These are phyloP conservation scores for Petromus typicus DNA, from an alignment of 2,113 vertebrate genomes.

Conservation along the genomic window DNA sequence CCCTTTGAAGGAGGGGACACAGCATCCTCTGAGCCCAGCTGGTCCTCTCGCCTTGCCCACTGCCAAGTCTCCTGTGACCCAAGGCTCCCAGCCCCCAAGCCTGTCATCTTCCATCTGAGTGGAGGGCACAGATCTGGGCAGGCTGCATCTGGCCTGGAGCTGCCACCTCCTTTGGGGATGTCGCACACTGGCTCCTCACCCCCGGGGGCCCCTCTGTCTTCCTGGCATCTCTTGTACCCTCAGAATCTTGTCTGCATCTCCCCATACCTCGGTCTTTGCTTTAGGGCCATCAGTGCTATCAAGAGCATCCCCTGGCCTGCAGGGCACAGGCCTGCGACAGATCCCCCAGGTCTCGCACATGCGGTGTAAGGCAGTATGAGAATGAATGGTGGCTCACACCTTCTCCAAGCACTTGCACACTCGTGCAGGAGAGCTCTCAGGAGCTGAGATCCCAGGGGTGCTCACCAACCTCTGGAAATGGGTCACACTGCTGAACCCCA, in stretches of 20 bases:
- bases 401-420: not conserved
- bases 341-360: accelerated
- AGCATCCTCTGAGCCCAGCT: slow-evolving; percentile 31
- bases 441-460: not conserved
- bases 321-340: accelerated
- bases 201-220: not conserved
- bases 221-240: not conserved
- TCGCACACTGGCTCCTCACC: not conserved
- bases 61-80: slow-evolving; percentile 52
- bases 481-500: not conserved
- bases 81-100: not conserved
- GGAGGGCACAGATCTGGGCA: not conserved
- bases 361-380: accelerated
- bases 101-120: slow-evolving; percentile 67
- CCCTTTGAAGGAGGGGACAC: not conserved
- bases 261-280: not conserved
- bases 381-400: accelerated
- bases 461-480: not conserved
- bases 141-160: slow-evolving; percentile 44
- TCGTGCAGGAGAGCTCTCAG: accelerated
- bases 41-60: not conserved
- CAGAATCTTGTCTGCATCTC: not conserved
- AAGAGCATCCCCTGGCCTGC: accelerated
- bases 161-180: not conserved
- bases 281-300: not conserved